Evolutionary conservation across 2,797 vertebrate genomes (phyloP).

Genomic region (Eleutherodactylus coqui): DNA sequence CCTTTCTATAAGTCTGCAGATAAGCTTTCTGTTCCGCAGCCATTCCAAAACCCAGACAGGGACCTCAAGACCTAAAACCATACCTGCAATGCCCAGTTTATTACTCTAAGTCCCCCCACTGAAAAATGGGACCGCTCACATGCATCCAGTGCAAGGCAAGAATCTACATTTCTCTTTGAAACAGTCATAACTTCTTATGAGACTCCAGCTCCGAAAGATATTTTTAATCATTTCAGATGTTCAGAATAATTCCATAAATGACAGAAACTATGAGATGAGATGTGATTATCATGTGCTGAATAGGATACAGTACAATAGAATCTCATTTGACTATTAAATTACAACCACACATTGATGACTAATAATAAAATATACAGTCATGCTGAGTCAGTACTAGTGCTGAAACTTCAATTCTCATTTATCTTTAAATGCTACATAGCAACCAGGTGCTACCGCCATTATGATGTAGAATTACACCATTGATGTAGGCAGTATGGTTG

Average conservation of each 20-base stretch:
- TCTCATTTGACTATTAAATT: conserved; percentile 27
- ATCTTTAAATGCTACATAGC: conserved; percentile 1
- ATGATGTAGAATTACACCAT: no score
- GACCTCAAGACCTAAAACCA: not conserved
- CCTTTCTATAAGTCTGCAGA: not conserved
- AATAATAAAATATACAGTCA: conserved; percentile 13
- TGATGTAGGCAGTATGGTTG: no score
- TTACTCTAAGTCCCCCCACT: not conserved
- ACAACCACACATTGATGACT: not conserved
- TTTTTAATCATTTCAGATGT: conserved; percentile 3
- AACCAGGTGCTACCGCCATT: not conserved
- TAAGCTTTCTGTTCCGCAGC: no score
- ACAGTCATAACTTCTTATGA: not conserved
- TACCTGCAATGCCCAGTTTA: not conserved
- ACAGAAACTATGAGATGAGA: not conserved
- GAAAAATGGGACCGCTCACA: not conserved
- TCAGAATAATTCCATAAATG: conserved; percentile 4
- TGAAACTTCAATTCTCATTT: not conserved
- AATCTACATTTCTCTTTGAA: not conserved
- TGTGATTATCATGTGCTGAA: conserved; percentile 17
- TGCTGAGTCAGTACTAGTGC: conserved; percentile 25
- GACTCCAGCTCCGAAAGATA: not conserved
- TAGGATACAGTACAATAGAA: conserved; percentile 10
- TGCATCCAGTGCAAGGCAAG: not conserved
- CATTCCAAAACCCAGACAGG: not conserved